Conservation (phyloP, 1,140 invertebrate species). For the Aricia agestis region DNA sequence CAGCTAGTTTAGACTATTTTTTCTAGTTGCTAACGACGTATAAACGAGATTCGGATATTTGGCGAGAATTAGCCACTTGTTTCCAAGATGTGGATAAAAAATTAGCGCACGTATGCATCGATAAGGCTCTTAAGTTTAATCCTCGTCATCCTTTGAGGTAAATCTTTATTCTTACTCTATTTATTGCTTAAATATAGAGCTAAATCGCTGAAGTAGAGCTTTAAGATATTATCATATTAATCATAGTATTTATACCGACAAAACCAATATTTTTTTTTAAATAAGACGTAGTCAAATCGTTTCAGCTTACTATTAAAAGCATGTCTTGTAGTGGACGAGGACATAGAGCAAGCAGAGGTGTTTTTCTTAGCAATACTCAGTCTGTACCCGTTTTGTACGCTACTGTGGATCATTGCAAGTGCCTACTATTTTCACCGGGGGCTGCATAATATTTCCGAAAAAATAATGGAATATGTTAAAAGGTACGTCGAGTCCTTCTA, state of each 20-base stretch:
- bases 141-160: constrained; percentile 54
- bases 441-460: constrained; percentile 44
- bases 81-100: constrained; percentile 47
- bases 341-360: constrained; percentile 47
- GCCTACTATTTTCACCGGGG: constrained; percentile 48
- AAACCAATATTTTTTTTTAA: not conserved
- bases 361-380: constrained; percentile 49
- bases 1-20: not conserved
- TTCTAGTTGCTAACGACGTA: constrained; percentile 40
- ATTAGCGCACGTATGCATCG: constrained; percentile 52
- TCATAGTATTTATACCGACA: too few species aligned
- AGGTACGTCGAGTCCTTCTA: constrained; percentile 31
- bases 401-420: constrained; percentile 41
- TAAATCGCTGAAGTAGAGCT: too few species aligned
- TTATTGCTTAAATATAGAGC: not conserved
- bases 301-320: constrained; percentile 55
- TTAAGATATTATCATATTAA: too few species aligned
- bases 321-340: constrained; percentile 44
- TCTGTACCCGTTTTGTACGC: constrained; percentile 45
- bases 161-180: constrained; percentile 17
- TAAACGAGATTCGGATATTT: constrained; percentile 40
- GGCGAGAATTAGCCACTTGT: constrained; percentile 58
- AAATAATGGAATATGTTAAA: constrained; percentile 40
- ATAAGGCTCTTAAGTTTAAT: constrained; percentile 47
- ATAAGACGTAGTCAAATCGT: not conserved